These are phyloP conservation scores for Gisinianus flammeolus DNA, from an alignment of 2,888 invertebrate genomes.

Conservation along the genomic window DNA sequence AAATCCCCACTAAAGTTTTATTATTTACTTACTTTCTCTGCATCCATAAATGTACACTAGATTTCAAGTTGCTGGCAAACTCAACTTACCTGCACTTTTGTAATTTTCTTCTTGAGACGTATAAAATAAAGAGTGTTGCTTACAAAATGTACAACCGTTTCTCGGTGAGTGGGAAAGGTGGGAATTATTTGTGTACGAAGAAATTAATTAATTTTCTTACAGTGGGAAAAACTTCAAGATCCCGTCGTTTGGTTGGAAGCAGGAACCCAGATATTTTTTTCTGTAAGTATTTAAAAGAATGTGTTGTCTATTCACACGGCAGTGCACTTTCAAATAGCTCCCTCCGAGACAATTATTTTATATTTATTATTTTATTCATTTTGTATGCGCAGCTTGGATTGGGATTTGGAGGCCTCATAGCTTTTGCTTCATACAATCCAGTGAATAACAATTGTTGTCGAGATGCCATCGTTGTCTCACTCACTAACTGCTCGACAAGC, in stretches of 20 bases:
- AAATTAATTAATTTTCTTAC: constrained; percentile 54
- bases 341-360: too few relatives aligned
- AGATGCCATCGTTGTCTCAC: constrained; percentile 89
- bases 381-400: too few relatives aligned
- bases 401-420: constrained; percentile 94
- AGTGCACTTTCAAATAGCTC: too few relatives aligned
- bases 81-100: not conserved
- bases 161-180: not conserved
- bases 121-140: not conserved
- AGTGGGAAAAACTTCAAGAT: constrained; percentile 87
- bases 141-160: not conserved
- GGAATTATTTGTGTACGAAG: not conserved
- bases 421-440: constrained; percentile 95
- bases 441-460: constrained; percentile 95
- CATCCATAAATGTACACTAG: not conserved
- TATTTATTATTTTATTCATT: too few relatives aligned
- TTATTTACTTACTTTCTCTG: not conserved
- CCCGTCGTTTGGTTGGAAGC: constrained; percentile 98
- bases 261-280: constrained; percentile 97
- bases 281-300: too few relatives aligned
- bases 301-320: too few relatives aligned
- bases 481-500: constrained; percentile 92
- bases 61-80: not conserved
- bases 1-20: not conserved
- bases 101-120: not conserved